Percentiles rank a stretch among this genome's conserved stretches.
phyloP scores from a whole-genome alignment of 2,888 invertebrate species.

The Entomobrya proxima region DNA sequence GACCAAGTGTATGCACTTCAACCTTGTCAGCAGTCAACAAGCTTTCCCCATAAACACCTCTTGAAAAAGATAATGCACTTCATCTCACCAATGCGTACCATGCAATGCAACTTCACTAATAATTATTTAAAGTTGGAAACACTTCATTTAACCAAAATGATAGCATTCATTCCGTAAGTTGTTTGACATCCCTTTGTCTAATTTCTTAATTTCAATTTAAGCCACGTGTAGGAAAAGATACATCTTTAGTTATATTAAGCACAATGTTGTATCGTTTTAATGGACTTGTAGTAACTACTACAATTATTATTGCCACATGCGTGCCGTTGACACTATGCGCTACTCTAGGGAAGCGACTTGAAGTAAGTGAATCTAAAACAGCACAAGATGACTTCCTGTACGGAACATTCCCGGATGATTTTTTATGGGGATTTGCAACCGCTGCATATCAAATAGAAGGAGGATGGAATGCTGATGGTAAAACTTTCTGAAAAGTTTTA shows the following conservation, averaged over 20 bases:
- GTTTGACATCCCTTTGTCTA: too few relatives aligned
- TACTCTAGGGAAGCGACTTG: neutral
- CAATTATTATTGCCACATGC: neutral
- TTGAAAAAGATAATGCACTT: too few relatives aligned
- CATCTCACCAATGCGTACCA: too few relatives aligned
- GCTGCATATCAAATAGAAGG: conserved; percentile 66
- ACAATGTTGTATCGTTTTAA: neutral
- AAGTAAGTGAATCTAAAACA: neutral
- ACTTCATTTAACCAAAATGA: too few relatives aligned
- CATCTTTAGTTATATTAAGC: conserved; percentile 16
- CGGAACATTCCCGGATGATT: conserved; percentile 47
- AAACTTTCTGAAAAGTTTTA: neutral
- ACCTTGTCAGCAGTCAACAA: too few relatives aligned
- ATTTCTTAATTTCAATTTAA: neutral
- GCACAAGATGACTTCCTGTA: conserved; percentile 43
- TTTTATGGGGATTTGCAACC: conserved; percentile 59
- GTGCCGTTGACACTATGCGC: neutral
- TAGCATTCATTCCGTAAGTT: too few relatives aligned
- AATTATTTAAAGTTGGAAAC: too few relatives aligned
- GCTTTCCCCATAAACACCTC: too few relatives aligned
- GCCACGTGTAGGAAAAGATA: neutral
- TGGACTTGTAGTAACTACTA: neutral
- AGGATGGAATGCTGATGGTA: conserved; percentile 57
- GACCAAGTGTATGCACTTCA: too few relatives aligned
- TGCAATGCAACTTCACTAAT: too few relatives aligned